Conservation (phyloP, 2,888 invertebrate genomes). For the Thecocarcelia acutangulata region DNA sequence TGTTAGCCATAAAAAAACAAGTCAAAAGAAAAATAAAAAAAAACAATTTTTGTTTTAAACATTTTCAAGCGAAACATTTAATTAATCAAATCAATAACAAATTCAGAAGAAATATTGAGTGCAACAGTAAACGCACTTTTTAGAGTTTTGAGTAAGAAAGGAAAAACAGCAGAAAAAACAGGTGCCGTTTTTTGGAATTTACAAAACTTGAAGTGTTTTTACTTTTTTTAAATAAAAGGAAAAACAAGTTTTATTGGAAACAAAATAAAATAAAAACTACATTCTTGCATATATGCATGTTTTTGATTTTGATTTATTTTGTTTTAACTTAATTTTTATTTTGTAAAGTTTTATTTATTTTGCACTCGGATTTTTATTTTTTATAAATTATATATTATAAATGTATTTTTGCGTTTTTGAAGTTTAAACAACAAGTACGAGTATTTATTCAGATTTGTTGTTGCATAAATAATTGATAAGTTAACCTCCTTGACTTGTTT, state of each 20-base stretch:
- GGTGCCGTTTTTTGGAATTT: conserved; percentile 21
- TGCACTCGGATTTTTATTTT: background rate
- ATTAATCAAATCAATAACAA: conserved; percentile 43
- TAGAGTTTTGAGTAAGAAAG: conserved; percentile 4
- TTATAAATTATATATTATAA: conserved; percentile 4
- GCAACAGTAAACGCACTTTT: conserved; percentile 46
- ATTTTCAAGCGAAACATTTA: conserved; percentile 39
- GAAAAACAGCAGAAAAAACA: conserved; percentile 4
- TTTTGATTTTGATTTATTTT: conserved; percentile 25
- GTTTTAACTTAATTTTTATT: conserved; percentile 9
- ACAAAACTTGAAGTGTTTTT: conserved; percentile 24
- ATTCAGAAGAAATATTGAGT: conserved; percentile 6
- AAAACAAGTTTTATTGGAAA: conserved; percentile 35
- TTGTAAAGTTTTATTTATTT: conserved; percentile 17
- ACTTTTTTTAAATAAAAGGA: background rate
- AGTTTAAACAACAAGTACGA: conserved; percentile 44
- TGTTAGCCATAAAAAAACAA: conserved; percentile 33
- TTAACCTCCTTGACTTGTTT: conserved; percentile 69
- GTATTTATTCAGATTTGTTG: conserved; percentile 17
- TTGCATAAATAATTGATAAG: conserved; percentile 60
- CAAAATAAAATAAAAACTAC: conserved; percentile 27
- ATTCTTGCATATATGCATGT: conserved; percentile 55
- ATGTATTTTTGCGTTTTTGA: conserved; percentile 16
- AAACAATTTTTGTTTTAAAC: background rate
- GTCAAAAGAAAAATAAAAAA: background rate